Conservation (phyloP, 2,113 vertebrate genomes). For the Salvelinus fontinalis region DNA sequence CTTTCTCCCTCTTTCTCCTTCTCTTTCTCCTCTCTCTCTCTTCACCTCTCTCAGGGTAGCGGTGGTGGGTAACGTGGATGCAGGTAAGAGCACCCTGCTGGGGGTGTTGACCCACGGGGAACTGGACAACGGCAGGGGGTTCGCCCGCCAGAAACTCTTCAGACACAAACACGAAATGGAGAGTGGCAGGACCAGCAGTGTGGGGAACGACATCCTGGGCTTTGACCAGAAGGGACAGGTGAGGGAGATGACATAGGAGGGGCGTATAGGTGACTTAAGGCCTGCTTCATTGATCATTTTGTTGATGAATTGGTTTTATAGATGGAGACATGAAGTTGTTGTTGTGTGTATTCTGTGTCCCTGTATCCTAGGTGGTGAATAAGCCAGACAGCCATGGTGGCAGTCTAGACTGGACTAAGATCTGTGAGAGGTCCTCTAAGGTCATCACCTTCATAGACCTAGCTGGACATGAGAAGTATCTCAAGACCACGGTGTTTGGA, state of each 20-base stretch:
- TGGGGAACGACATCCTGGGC: slow-evolving; percentile 97
- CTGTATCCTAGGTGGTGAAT: slow-evolving; percentile 83
- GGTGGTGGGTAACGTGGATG: slow-evolving; percentile 96
- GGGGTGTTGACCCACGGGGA: slow-evolving; percentile 95
- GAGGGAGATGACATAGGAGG: slow-evolving; percentile 20
- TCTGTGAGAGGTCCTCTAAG: slow-evolving; percentile 97
- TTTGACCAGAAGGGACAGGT: slow-evolving; percentile 92
- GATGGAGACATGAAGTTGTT: no score
- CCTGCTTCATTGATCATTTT: no score
- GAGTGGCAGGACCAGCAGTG: slow-evolving; percentile 95
- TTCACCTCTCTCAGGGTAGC: slow-evolving; percentile 81
- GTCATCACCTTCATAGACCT: slow-evolving; percentile 98
- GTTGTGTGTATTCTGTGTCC: no score
- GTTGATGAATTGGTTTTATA: no score
- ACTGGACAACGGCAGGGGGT: slow-evolving; percentile 95
- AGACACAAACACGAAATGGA: slow-evolving; percentile 98
- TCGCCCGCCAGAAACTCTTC: slow-evolving; percentile 97
- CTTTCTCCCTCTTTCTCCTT: no score
- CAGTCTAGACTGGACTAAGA: slow-evolving; percentile 97
- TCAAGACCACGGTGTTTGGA: slow-evolving; percentile 98
- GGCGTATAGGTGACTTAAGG: neutral
- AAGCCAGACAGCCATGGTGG: slow-evolving; percentile 95
- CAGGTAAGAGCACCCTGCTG: slow-evolving; percentile 93
- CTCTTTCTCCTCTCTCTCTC: no score
- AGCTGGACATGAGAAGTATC: slow-evolving; percentile 96